Conservation (phyloP, 2,113 vertebrate genomes). For the Sinocyclocheilus grahami region DNA sequence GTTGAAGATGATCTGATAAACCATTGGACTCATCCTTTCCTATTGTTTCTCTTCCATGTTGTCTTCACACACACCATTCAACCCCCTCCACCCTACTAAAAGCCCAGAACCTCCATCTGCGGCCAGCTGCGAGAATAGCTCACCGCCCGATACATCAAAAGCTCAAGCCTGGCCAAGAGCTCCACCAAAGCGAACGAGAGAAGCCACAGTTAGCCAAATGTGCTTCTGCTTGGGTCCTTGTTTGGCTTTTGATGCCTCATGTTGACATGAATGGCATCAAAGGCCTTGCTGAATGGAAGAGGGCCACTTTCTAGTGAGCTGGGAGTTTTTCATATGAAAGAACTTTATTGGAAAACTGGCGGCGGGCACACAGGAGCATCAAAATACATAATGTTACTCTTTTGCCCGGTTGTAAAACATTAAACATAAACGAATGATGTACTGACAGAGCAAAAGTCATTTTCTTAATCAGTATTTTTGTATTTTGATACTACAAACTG, state of each 20-base stretch:
- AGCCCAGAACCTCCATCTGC: conserved; percentile 35
- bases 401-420: background rate
- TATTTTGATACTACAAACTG: background rate
- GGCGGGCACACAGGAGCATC: background rate
- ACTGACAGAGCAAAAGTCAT: background rate
- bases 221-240: conserved; percentile 7
- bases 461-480: background rate
- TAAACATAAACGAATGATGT: background rate
- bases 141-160: conserved; percentile 18
- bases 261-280: background rate
- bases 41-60: background rate
- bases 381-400: background rate
- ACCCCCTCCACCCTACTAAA: conserved; percentile 18
- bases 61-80: background rate
- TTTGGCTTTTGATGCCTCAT: conserved; percentile 13
- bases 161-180: conserved; percentile 10
- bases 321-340: background rate
- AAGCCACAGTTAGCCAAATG: background rate
- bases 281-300: background rate
- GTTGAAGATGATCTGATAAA: background rate
- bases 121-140: background rate
- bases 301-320: conserved; percentile 4
- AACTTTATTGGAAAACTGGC: background rate
- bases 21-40: background rate
- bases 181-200: background rate